These are phyloP conservation scores for Scotopteryx bipunctaria DNA, from an alignment of 2,888 invertebrate genomes.

Conservation along the genomic window DNA sequence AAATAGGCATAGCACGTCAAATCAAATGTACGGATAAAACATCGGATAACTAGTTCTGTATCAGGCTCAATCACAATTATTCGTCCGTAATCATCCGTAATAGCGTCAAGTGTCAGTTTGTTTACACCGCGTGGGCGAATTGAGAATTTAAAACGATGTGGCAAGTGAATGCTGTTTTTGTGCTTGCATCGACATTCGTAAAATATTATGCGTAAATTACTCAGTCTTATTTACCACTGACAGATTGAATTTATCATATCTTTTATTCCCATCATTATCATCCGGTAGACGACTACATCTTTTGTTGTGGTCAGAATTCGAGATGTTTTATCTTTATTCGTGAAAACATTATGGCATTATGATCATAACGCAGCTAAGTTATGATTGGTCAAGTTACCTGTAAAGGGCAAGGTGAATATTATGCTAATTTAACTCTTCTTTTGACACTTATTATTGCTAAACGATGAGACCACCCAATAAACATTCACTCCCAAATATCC, in stretches of 20 bases:
- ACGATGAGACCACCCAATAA: not conserved
- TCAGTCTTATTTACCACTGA: slow-evolving; percentile 1
- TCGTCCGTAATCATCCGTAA: slow-evolving; percentile 34
- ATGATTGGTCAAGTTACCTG: not conserved
- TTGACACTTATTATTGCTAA: slow-evolving; percentile 7
- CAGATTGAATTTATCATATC: not conserved
- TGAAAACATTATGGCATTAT: not conserved
- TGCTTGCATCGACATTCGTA: slow-evolving; percentile 8
- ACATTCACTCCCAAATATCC: not conserved
- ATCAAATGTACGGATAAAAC: not conserved
- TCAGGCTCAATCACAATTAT: slow-evolving; percentile 23
- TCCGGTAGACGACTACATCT: not conserved
- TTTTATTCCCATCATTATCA: not conserved
- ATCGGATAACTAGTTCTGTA: slow-evolving; percentile 24
- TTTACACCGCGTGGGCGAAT: slow-evolving; percentile 52
- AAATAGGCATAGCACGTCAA: not conserved
- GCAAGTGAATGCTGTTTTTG: slow-evolving; percentile 24
- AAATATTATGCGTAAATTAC: slow-evolving; percentile 1
- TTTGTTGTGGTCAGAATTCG: not conserved
- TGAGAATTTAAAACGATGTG: slow-evolving; percentile 18
- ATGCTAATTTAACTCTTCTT: slow-evolving; percentile 1
- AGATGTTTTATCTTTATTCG: not conserved
- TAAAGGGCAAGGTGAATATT: not conserved
- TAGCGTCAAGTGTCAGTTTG: slow-evolving; percentile 54
- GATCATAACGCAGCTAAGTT: slow-evolving; percentile 3